Percentiles rank a stretch among this genome's conserved stretches.
These are phyloP conservation scores for Dasysyrphus albostriatus DNA, from an alignment of 2,888 invertebrate genomes.

Conservation along the genomic window DNA sequence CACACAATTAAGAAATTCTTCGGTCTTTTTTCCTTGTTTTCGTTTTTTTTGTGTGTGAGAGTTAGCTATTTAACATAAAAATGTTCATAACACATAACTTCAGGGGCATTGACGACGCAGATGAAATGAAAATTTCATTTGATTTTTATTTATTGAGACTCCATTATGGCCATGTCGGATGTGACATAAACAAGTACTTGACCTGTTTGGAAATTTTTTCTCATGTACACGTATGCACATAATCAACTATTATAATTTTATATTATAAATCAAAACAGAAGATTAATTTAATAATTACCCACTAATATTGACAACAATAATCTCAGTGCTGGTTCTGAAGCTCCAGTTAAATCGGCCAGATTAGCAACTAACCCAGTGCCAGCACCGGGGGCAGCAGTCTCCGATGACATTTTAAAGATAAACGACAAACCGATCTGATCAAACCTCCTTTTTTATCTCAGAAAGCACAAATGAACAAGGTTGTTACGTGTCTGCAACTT, in stretches of 20 bases:
- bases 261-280: background rate
- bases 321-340: conserved; percentile 87
- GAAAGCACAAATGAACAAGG: background rate
- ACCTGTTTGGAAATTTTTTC: background rate
- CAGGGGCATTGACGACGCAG: background rate
- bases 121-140: no score
- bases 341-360: conserved; percentile 85
- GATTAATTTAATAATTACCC: conserved; percentile 84
- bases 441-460: no score
- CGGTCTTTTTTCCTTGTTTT: no score
- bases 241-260: background rate
- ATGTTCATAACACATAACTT: background rate
- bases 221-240: background rate
- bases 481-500: background rate
- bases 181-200: background rate
- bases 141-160: no score
- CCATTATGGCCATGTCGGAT: background rate
- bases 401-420: conserved; percentile 12
- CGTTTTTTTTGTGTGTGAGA: no score
- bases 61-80: no score
- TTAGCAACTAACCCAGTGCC: conserved; percentile 55
- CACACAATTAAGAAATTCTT: no score
- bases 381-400: background rate
- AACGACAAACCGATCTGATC: background rate
- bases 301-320: conserved; percentile 87